phyloP scores from a whole-genome alignment of 2,888 invertebrate genomes.

The Norana najaformis region DNA sequence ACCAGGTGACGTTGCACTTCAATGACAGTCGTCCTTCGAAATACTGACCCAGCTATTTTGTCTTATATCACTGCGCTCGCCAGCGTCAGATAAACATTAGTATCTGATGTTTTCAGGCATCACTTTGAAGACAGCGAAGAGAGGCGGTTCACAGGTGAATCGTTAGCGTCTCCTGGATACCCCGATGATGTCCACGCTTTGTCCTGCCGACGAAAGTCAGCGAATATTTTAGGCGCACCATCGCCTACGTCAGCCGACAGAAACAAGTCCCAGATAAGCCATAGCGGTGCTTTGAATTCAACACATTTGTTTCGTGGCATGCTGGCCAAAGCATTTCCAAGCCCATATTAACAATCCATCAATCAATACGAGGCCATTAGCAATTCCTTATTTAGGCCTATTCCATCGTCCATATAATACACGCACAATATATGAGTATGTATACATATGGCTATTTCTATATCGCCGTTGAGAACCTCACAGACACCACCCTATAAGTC shows the following conservation, averaged over 20 bases:
- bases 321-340: background rate
- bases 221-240: background rate
- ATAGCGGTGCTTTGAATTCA: background rate
- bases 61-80: background rate
- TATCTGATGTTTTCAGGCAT: background rate
- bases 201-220: background rate
- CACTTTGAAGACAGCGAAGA: background rate
- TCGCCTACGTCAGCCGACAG: background rate
- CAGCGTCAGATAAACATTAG: background rate
- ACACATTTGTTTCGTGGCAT: background rate
- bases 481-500: no score
- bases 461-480: no score
- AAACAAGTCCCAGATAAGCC: background rate
- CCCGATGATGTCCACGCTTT: background rate
- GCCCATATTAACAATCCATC: background rate
- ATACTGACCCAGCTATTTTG: no score
- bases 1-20: background rate
- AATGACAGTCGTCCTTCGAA: background rate
- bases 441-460: no score
- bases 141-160: background rate
- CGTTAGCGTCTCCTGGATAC: slow-evolving; percentile 22
- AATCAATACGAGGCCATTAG: background rate
- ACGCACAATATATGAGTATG: no score
- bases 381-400: background rate
- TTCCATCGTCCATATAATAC: no score